Base-by-base conservation (phyloP, 1,140 invertebrate genomes). In the Periplaneta americana region DNA sequence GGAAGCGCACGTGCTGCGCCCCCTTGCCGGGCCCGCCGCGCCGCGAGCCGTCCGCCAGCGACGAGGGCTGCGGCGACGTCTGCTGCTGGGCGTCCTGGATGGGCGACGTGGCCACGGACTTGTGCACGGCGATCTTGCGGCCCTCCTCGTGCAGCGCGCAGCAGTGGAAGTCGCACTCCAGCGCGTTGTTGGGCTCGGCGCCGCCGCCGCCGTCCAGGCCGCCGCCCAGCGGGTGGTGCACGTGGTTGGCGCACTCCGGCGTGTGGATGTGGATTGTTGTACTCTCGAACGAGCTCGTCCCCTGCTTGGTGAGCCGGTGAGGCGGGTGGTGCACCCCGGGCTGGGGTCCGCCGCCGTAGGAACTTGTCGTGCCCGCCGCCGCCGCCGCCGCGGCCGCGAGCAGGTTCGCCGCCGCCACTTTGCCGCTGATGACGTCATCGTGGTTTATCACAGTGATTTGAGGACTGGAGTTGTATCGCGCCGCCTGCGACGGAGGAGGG, bases 151-250 rank as follows among this genome's bases (percentile, higher is more conserved):
- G 96, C 81, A 98, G 90, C 36, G 96, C 95, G 88, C 96, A 97
- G 88, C 96, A 98, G 88, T 98, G 97, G 88, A 98, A 98, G 88
- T 98, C 97, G 89, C 97, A 98, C 86, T 97, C 95, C 37, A 92
- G 91, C 86, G 97, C 95, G 39, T 92, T 91, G 83, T 84, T 74
- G 82, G 84, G 34, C 84, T 39, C 83, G 75, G 89, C 88, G 37
- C 90, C 89, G 75, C 88, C 87, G 74, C 89, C 89, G 86, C 93
- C 91, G 83, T 91, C 89, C 86, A 91, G 89, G 84, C 92, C 86
- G 86, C 85, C 82, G 86, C 89, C 32, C 91, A 92, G 34, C 83
- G 93, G 92, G 81, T 93, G 92, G 82, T 92, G 90, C 31, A 91
- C 92, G 85, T 94, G 93, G 85, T 95, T 93, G 57, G 93, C 93